Evolutionary conservation across 2,888 invertebrate species (phyloP), one percentile per base, ranked within the genome.

Genomic region (Habrosyne pyritoides): DNA sequence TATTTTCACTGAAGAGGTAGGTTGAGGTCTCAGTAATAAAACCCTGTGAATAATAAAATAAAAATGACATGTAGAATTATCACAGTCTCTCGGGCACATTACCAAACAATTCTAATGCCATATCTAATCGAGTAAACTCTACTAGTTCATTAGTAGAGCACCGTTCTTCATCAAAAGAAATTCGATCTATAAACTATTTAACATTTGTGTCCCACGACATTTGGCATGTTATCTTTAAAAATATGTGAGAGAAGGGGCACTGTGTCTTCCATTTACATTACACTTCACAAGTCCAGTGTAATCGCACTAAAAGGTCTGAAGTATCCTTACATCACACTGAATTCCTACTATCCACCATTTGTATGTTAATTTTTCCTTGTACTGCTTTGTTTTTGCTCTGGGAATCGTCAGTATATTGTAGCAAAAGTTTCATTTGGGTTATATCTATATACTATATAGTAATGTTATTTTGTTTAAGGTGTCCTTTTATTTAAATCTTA

Each of bases 291-390:
- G 70, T 69, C 64, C 73, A 70, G 65, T 75, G 76, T 79, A 84
- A 84, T 85, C 81, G 75, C 56, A 73, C 80, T 82, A 85, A 86
- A 79, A 84, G 73, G 81, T 56, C 74, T 64, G 62, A 55, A 66
- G 61, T 64, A 61, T 69, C 57, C 58, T 55, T 75, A 72, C 73
- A 67, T 77, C 73, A 74, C 64, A 61, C 69, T 61, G 69, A 61
- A 64, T 70, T 66, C 69, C 63, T 54, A 55, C 57, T 52, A 72
- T 66, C 72, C 70, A 72, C 79, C 75, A 80, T 86, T 81, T 84
- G 78, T 83, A 86, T 86, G 87, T 73, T 80, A 84, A 86, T 83
- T 75, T 60, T 53, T 57, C 76, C 62, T 65, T 68, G 63, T 67
- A 65, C 58, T 63, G 67, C 64, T 72, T 73, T 69, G 69, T 74